phyloP scores from a whole-genome alignment of 2,797 vertebrate genomes.

The Mus caroli region DNA sequence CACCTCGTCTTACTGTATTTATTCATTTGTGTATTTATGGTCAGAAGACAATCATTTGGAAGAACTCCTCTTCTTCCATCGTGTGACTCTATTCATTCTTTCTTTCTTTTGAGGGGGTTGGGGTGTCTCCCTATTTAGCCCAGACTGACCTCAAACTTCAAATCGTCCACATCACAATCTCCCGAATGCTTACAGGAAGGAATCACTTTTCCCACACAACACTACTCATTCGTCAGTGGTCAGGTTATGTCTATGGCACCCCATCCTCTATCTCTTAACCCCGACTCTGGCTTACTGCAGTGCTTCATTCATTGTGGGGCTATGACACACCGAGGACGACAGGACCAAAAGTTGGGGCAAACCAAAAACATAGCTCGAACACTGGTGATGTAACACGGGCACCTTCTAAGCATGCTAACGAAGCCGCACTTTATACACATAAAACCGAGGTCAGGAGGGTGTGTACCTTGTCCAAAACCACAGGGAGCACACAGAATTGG shows the following conservation, averaged over 20 bases:
- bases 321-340: background rate
- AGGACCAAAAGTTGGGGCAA: no score
- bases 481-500: background rate
- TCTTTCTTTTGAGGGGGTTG: background rate
- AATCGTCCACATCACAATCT: background rate
- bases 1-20: background rate
- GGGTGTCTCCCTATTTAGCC: background rate
- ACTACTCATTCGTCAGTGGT: background rate
- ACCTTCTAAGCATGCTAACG: background rate
- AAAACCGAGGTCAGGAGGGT: background rate
- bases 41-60: background rate
- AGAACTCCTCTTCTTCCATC: background rate
- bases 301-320: background rate
- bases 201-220: background rate
- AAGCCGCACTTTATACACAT: background rate
- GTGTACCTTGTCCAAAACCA: background rate
- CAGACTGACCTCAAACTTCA: background rate
- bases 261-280: no score
- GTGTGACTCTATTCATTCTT: background rate
- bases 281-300: background rate
- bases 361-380: background rate
- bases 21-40: background rate
- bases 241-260: background rate
- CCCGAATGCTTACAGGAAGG: background rate
- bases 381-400: background rate